Evolutionary conservation across 2,797 vertebrate species (phyloP).

Genomic region (Amblyopsis hoosieri): DNA sequence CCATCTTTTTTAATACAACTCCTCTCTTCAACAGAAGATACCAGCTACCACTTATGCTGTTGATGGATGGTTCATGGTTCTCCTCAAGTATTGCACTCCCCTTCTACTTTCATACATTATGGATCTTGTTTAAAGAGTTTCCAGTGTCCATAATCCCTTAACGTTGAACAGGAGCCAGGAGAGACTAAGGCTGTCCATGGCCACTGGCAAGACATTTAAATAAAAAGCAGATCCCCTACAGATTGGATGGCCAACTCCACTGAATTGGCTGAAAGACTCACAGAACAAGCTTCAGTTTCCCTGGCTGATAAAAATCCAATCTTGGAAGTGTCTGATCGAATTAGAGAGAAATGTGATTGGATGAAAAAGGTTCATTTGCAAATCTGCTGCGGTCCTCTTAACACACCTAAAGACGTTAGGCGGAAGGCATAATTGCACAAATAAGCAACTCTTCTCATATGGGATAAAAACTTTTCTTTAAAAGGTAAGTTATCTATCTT

Average conservation of each 20-base stretch:
- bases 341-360: slow-evolving; percentile 56
- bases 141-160: slow-evolving; percentile 38
- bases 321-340: slow-evolving; percentile 63
- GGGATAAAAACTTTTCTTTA: slow-evolving; percentile 19
- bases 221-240: slow-evolving; percentile 59
- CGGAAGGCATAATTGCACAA: slow-evolving; percentile 14
- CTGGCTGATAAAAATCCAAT: slow-evolving; percentile 51
- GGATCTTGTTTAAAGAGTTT: slow-evolving; percentile 62
- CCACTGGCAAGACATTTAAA: slow-evolving; percentile 51
- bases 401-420: slow-evolving; percentile 13
- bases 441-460: slow-evolving; percentile 9
- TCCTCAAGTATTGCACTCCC: background rate
- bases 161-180: slow-evolving; percentile 20
- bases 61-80: slow-evolving; percentile 72
- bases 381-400: slow-evolving; percentile 19
- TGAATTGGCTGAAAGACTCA: slow-evolving; percentile 58
- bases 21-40: slow-evolving; percentile 84
- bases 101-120: slow-evolving; percentile 13
- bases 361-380: slow-evolving; percentile 31
- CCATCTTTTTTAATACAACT: slow-evolving; percentile 82
- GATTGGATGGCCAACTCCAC: slow-evolving; percentile 53
- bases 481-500: slow-evolving; percentile 1
- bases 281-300: slow-evolving; percentile 23
- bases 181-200: slow-evolving; percentile 30
- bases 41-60: slow-evolving; percentile 66